A percentile compares a stretch with the other conserved stretches of the same genome.
These are phyloP conservation scores for Sus scrofa DNA, from an alignment of 2,113 vertebrate species.

Conservation along the genomic window DNA sequence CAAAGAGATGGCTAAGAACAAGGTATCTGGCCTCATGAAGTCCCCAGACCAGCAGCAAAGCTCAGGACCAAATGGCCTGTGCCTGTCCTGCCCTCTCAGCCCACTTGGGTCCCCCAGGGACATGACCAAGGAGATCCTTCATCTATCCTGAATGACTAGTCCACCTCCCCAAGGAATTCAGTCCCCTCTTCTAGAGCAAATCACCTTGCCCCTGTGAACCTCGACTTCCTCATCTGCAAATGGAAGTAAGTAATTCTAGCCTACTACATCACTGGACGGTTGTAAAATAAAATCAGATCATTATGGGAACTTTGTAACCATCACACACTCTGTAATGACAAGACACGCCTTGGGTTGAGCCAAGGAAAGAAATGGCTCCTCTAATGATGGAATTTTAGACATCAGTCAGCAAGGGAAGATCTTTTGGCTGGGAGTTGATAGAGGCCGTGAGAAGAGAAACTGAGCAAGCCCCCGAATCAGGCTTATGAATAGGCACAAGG, in stretches of 20 bases:
- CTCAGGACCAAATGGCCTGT: neutral
- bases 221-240: neutral
- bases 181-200: neutral
- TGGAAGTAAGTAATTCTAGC: neutral
- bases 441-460: neutral
- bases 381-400: slow-evolving; percentile 3
- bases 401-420: neutral
- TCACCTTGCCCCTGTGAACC: neutral
- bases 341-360: neutral
- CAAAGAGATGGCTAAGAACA: neutral
- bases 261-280: neutral
- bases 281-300: slow-evolving; percentile 55
- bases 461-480: neutral
- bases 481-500: neutral
- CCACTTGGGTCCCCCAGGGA: neutral
- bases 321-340: neutral
- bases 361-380: slow-evolving; percentile 19
- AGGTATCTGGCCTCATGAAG: neutral
- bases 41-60: neutral
- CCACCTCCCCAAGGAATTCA: neutral
- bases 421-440: neutral
- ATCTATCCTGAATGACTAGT: neutral
- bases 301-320: neutral
- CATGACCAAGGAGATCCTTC: neutral
- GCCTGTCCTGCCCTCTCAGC: neutral